Evolutionary conservation across 2,888 invertebrate species (phyloP), one percentile per base, ranked within the genome.

Genomic region (Drosophila meridiana): DNA sequence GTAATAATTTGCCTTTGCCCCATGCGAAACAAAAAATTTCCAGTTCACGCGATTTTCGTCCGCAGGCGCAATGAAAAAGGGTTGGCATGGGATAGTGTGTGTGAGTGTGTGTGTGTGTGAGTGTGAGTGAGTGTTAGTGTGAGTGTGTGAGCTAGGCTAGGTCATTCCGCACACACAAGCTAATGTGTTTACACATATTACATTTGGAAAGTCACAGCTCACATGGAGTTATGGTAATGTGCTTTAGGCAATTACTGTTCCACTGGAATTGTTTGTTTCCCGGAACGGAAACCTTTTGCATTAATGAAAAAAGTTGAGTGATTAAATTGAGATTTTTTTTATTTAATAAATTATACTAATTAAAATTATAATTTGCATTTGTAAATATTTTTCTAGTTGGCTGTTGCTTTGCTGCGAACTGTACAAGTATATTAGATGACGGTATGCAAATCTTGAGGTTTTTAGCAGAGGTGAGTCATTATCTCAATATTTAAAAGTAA

Each of bases 1-100:
- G 82, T 82, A 85, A 82, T 83, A 77, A 80, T 87, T 80, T 62
- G 73, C 52, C 62, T 87, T 80, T 62, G 73, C 52, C 62, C 55
- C 52, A 66, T 73, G 58, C 68, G 7, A 73, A 72, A 70, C 68
- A n/a, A 73, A 72, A 70, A 81, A 52, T 58, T 64, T 30, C 32
- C 52, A 50, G 42, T 55, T 73, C 77, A 76, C 67, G 67, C 61
- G 43, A 76, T 56, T 64, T 55, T 47, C 9, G 7, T 20, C 42
- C 45, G 20, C 9, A 48, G 8, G 48, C 36, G 40, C 9, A 26
- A 2, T 28, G 14, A 47, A 71, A 75, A 75, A 71, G 71, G 58
- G 59, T 70, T 74, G 61, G 11, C 68, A 72, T 50, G 38, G 11
- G 32, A 4, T 11, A 38, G 42, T 30, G 7, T 14, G 20, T 45